phyloP scores from a whole-genome alignment of 2,888 invertebrate genomes.

The Callyntrura guangdongensis region DNA sequence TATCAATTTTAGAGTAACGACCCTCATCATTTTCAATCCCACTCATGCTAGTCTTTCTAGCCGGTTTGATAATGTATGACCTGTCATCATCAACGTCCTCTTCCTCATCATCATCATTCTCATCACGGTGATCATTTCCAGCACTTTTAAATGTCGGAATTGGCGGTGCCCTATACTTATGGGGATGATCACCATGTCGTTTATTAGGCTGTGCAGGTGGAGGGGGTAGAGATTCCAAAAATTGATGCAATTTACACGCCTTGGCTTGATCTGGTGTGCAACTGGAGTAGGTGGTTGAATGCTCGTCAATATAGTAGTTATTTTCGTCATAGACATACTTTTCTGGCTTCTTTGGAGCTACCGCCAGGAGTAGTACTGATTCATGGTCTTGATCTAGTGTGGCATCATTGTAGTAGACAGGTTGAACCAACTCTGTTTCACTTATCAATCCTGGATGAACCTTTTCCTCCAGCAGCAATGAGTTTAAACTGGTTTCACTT shows the following conservation, averaged over 20 bases:
- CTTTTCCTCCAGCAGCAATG: slow-evolving; percentile 52
- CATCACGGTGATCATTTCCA: background rate
- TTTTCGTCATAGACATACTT: slow-evolving; percentile 84
- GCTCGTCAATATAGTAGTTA: slow-evolving; percentile 83
- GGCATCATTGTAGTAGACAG: slow-evolving; percentile 80
- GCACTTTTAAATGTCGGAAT: slow-evolving; percentile 45
- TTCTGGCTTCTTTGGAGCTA: slow-evolving; percentile 83
- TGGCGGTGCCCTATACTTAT: slow-evolving; percentile 65
- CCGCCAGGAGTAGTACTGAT: slow-evolving; percentile 80
- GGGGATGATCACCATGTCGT: slow-evolving; percentile 40
- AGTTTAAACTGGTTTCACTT: slow-evolving; percentile 62
- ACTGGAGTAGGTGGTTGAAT: slow-evolving; percentile 82
- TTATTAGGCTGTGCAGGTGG: slow-evolving; percentile 27
- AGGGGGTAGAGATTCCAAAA: slow-evolving; percentile 78
- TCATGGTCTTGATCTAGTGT: slow-evolving; percentile 82
- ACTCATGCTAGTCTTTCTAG: slow-evolving; percentile 14
- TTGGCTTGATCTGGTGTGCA: slow-evolving; percentile 82
- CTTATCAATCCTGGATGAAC: slow-evolving; percentile 52
- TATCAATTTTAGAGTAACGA: slow-evolving; percentile 64
- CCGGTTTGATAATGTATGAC: slow-evolving; percentile 53
- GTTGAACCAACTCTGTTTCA: slow-evolving; percentile 63
- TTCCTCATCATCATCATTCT: slow-evolving; percentile 30
- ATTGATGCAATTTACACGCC: slow-evolving; percentile 80
- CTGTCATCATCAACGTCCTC: background rate
- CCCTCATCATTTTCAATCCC: slow-evolving; percentile 54